Evolutionary conservation across 2,113 vertebrate genomes (phyloP).

Genomic region (Lycaon pictus): DNA sequence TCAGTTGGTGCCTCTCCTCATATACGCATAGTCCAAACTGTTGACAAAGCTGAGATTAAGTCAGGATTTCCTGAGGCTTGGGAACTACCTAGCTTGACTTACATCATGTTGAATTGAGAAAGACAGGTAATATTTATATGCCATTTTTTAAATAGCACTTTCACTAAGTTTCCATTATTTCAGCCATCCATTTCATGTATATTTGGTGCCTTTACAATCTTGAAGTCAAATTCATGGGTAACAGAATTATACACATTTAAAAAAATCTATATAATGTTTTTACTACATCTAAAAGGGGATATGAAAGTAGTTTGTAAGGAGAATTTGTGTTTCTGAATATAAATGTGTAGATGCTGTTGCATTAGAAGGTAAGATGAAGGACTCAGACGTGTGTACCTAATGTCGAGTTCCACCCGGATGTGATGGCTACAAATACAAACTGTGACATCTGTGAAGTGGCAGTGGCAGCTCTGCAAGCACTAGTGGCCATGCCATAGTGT

Average conservation of each 20-base stretch:
- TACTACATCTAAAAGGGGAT: neutral
- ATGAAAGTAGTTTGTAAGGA: neutral
- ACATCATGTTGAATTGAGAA: neutral
- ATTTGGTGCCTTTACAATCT: constrained; percentile 1
- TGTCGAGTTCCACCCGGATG: neutral
- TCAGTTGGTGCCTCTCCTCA: neutral
- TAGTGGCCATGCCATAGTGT: neutral
- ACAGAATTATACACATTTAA: neutral
- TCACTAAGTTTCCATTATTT: neutral
- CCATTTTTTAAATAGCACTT: neutral
- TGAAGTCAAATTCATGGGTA: constrained; percentile 13
- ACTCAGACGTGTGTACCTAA: neutral
- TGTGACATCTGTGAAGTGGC: fast-evolving
- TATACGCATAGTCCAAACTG: neutral
- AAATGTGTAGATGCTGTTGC: too few relatives aligned
- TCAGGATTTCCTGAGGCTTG: neutral
- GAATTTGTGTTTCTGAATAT: neutral
- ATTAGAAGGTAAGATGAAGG: neutral
- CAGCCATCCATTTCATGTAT: neutral
- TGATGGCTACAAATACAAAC: neutral
- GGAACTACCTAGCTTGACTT: constrained; percentile 2
- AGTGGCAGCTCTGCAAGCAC: neutral
- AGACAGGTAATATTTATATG: constrained; percentile 34
- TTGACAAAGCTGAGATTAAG: neutral
- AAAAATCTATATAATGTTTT: neutral